Conservation (phyloP, 2,888 invertebrate species). For the Tineola bisselliella region DNA sequence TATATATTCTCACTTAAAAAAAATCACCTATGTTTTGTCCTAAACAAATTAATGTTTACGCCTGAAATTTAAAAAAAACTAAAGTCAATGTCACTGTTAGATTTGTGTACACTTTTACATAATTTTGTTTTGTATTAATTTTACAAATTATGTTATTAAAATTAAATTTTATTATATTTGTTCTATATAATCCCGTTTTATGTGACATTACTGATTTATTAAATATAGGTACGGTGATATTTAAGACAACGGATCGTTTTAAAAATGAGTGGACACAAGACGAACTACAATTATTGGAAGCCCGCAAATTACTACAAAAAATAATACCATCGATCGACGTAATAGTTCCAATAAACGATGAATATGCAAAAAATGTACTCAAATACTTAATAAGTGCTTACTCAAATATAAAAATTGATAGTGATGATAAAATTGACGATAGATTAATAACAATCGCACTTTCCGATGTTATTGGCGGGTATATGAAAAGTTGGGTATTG, state of each 20-base stretch:
- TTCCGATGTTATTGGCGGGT: conserved; percentile 68
- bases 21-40: no score
- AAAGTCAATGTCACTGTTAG: conserved; percentile 22
- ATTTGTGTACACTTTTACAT: conserved; percentile 31
- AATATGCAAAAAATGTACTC: conserved; percentile 30
- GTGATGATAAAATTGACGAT: conserved; percentile 23
- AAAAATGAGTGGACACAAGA: conserved; percentile 31
- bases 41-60: no score
- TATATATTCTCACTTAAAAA: no score
- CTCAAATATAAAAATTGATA: conserved; percentile 29
- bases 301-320: conserved; percentile 38
- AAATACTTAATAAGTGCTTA: conserved; percentile 35
- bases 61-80: not conserved
- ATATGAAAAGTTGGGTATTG: conserved; percentile 67
- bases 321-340: conserved; percentile 32
- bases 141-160: conserved; percentile 24
- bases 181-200: conserved; percentile 22
- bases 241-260: conserved; percentile 27
- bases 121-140: conserved; percentile 37
- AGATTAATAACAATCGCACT: conserved; percentile 42
- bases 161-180: conserved; percentile 16
- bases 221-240: conserved; percentile 50
- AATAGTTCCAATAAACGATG: conserved; percentile 29
- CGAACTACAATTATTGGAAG: conserved; percentile 32
- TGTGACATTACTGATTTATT: conserved; percentile 17